Percentiles rank a stretch among this genome's conserved stretches.
phyloP scores from a whole-genome alignment of 1,140 invertebrate species.

The Littorina saxatilis region DNA sequence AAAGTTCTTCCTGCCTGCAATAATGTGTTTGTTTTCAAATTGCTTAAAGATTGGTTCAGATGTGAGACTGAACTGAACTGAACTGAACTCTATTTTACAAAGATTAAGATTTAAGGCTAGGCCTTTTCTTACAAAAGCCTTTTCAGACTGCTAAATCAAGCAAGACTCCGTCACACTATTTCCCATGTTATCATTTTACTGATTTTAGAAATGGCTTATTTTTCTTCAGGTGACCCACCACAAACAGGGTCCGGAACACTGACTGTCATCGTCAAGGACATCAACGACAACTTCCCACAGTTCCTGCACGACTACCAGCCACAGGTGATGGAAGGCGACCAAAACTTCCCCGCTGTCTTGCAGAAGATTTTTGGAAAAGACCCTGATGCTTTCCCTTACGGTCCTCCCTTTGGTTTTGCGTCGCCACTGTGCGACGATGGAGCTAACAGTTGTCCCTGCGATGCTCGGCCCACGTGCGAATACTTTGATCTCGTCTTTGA shows the following conservation, averaged over 20 bases:
- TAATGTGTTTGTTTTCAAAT: too few relatives aligned
- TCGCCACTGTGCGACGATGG: conserved; percentile 52
- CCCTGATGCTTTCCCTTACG: conserved; percentile 65
- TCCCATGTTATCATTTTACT: too few relatives aligned
- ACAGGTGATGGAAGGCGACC: conserved; percentile 90
- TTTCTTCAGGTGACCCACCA: conserved; percentile 80
- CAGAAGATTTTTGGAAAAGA: conserved; percentile 96
- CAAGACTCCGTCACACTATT: too few relatives aligned
- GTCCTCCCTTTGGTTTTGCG: conserved; percentile 62
- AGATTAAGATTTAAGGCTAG: too few relatives aligned
- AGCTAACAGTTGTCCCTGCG: conserved; percentile 20
- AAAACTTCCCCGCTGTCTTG: conserved; percentile 84
- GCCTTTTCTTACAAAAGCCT: too few relatives aligned
- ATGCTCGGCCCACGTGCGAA: conserved; percentile 33
- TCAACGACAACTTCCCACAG: conserved; percentile 94
- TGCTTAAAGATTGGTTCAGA: too few relatives aligned
- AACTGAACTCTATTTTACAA: too few relatives aligned
- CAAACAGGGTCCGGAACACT: conserved; percentile 97
- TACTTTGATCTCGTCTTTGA: conserved; percentile 63
- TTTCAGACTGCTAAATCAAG: too few relatives aligned
- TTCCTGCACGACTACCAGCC: conserved; percentile 95
- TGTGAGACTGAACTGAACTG: too few relatives aligned
- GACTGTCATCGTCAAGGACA: conserved; percentile 95
- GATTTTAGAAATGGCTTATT: neutral
- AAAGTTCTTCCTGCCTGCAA: too few relatives aligned